Evolutionary conservation across 2,797 vertebrate species (phyloP), one percentile per base, ranked within the genome.

Genomic region (Poeciliopsis turneri): DNA sequence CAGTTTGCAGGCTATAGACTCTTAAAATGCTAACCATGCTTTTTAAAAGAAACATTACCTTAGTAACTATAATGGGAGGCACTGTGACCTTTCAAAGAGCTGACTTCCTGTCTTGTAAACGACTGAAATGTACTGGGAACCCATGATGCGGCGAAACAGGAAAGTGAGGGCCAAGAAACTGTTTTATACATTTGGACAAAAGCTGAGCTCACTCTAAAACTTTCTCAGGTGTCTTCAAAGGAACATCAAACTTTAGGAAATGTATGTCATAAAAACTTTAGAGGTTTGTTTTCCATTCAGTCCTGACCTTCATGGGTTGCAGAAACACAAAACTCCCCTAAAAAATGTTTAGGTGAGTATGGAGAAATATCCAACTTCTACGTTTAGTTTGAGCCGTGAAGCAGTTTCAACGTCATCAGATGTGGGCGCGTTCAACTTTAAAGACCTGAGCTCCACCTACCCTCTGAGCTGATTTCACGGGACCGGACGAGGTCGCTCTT

Each of bases 401-500:
- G 4, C 41, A 16, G 1, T 39, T 39, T 39, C 8, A 66, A 66
- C 45, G 36, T 69, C 36, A n/a, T 41, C 20, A 68, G 39, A 28
- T 43, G 5, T 69, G 39, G 25, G 12, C 45, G 66, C n/a, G 2
- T 16, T 16, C 25, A 70, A 16, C 68, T 70, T 70, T 13, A 25
- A 16, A 49, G 20, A 66, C 4, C 23, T 2, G 33, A n/a, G 28
- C 43, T 74, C 33, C 30, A 86, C 95, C 69, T 94, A 98, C 97
- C 97, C 79, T 97, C 96, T 11, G 95, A 84, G 75, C 96, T 97
- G 87, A 98, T 96, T 90, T 98, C 97, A 72, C 97, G 93, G 47
- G 96, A 97, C 57, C 97, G 96, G 12, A 97, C 97, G 49, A 98
- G 94, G 95, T 98, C 97, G 2, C 97, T 98, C 95, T 98, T 98